Conservation (phyloP, 1,140 invertebrate genomes). For the Macrostomum lignano region DNA sequence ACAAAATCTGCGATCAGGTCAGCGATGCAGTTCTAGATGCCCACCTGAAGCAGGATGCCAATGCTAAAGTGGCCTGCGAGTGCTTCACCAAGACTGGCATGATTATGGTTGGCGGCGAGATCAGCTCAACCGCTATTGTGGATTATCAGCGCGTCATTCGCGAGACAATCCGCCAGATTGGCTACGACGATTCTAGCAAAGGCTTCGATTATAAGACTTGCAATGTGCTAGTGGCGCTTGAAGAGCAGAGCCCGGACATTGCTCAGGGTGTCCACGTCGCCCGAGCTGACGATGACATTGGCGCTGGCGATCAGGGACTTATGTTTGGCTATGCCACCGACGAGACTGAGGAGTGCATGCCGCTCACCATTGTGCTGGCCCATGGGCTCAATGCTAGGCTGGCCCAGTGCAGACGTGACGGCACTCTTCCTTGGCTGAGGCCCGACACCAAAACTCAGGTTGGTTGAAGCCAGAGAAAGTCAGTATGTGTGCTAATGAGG, state of each 20-base stretch:
- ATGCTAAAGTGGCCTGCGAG: conserved; percentile 81
- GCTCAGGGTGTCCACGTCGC: conserved; percentile 73
- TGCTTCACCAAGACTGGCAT: conserved; percentile 33
- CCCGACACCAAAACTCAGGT: conserved; percentile 94
- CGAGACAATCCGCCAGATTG: conserved; percentile 78
- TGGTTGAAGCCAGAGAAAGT: too few species aligned
- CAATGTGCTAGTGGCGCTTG: conserved; percentile 83
- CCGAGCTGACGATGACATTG: conserved; percentile 72
- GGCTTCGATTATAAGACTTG: conserved; percentile 92
- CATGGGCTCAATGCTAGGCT: conserved; percentile 74
- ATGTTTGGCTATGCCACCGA: conserved; percentile 39
- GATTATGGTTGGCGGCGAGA: conserved; percentile 37
- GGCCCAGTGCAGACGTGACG: conserved; percentile 56
- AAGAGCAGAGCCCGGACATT: conserved; percentile 88
- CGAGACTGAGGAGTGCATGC: conserved; percentile 96
- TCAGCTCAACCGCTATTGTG: conserved; percentile 45
- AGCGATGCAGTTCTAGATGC: conserved; percentile 94
- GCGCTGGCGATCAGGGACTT: conserved; percentile 69
- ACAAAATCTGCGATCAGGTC: conserved; percentile 98
- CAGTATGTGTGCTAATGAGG: too few species aligned
- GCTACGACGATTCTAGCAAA: conserved; percentile 81
- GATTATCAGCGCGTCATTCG: conserved; percentile 86
- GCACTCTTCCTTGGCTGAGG: conserved; percentile 73
- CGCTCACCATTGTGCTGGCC: conserved; percentile 66
- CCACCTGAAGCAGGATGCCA: conserved; percentile 70